Percentiles rank a stretch among this genome's conserved stretches.
Evolutionary conservation across 2,113 vertebrate species (phyloP).

Genomic region (Gallinago jamesoni): DNA sequence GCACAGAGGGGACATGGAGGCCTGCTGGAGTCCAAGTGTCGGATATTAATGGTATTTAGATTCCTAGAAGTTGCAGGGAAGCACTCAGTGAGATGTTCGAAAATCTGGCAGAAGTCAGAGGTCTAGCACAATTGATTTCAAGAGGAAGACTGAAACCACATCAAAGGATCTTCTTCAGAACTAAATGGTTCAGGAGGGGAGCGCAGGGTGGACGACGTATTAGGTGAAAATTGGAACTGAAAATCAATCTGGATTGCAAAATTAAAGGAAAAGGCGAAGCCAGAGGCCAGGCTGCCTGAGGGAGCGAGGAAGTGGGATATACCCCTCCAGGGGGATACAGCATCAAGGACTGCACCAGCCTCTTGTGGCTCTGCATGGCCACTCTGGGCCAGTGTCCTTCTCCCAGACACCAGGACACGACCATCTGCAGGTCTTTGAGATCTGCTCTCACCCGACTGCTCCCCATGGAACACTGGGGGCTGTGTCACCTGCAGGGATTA

Average conservation of each 20-base stretch:
- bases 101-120: not conserved
- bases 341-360: not conserved
- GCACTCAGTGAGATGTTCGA: not conserved
- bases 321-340: not conserved
- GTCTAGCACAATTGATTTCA: not conserved
- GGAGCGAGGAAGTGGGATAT: not conserved
- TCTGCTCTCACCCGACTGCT: not conserved
- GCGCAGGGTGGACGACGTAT: not conserved
- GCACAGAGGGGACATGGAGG: not conserved
- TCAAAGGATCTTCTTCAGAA: not conserved
- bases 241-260: not conserved
- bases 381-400: not conserved
- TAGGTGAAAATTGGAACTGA: not conserved
- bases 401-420: not conserved
- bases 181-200: not conserved
- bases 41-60: not conserved
- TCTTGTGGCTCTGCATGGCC: not conserved
- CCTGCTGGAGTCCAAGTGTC: not conserved
- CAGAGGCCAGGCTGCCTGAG: not conserved
- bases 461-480: not conserved
- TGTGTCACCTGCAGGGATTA: not conserved
- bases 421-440: not conserved
- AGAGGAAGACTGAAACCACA: slow-evolving; percentile 38
- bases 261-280: not conserved
- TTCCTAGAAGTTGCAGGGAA: not conserved